Evolutionary conservation across 2,113 vertebrate genomes (phyloP), one percentile per base, ranked within the genome.

Genomic region (Daboia siamensis): DNA sequence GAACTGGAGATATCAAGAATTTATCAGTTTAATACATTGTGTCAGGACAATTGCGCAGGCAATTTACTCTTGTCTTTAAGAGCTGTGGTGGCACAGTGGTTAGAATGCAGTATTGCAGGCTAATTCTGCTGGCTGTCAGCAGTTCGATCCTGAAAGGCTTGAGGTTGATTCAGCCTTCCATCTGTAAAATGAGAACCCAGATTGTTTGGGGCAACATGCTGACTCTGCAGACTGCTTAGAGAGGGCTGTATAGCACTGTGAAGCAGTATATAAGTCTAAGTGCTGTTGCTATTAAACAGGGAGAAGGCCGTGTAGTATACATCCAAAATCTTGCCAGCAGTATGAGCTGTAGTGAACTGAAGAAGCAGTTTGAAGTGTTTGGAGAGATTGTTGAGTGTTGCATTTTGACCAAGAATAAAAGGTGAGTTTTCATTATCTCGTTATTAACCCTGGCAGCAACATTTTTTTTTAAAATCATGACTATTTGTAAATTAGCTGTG

Each of bases 291-390:
- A 33, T 69, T 69, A 95, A 96, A 54, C 97, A 99, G 99, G 98
- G 98, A 51, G 98, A 99, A 98, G 99, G 99, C 96, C 98, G 99
- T 39, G 97, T 99, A 96, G 98, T 99, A 93, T 99, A 98, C 93
- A 96, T 99, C 96, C 98, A 98, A 96, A 99, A 99, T 96, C 98
- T 99, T 97, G 98, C 99, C 90, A 98, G 95, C 94, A 98, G 98
- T 95, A 98, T 99, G 97, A 99, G 98, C 95, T 98, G 98, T 97
- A 98, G 97, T 2, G 98, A 99, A 97, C 98, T 99, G 95, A 98
- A 98, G 96, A 98, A 98, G 95, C 99, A 99, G 96, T 99, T 99
- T 0, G 98, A 99, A 97, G 98, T 98, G 89, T 99, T 99, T 51
- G 99, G 99, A 1, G 98, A 98, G 91, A 98, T 99, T 0, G 98